A percentile compares a stretch with the other conserved stretches of the same genome.
phyloP scores from a whole-genome alignment of 2,113 vertebrate genomes.

The Callaeas wilsoni region DNA sequence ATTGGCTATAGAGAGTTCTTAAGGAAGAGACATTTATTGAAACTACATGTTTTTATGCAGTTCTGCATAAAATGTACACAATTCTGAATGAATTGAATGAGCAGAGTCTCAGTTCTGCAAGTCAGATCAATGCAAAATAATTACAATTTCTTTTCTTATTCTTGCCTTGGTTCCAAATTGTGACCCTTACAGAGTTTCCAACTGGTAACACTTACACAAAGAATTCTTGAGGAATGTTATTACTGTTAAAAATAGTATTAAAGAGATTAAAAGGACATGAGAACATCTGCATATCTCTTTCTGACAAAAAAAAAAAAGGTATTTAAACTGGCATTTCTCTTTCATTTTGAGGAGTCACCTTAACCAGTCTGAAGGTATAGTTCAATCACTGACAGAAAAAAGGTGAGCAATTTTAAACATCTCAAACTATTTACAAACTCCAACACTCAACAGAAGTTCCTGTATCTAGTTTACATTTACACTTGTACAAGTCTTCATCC shows the following conservation, averaged over 20 bases:
- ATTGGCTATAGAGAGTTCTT: neutral
- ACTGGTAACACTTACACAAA: neutral
- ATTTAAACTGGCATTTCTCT: neutral
- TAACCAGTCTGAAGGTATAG: neutral
- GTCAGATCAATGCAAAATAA: neutral
- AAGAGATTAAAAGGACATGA: neutral
- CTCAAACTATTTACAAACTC: neutral
- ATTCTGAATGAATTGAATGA: neutral
- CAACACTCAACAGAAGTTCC: neutral
- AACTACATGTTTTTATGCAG: neutral
- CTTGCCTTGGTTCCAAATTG: neutral
- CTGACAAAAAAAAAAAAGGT: neutral
- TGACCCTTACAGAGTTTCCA: neutral
- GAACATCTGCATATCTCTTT: neutral
- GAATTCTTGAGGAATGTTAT: neutral
- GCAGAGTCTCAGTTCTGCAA: neutral
- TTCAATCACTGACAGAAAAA: neutral
- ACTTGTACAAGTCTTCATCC: neutral
- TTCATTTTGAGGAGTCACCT: neutral
- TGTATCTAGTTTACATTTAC: neutral
- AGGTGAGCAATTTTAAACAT: neutral
- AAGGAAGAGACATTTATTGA: neutral
- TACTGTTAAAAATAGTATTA: neutral
- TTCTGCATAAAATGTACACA: neutral
- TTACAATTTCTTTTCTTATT: neutral